These are phyloP conservation scores for Drosophila auraria DNA, from an alignment of 1,140 invertebrate genomes.

Conservation along the genomic window DNA sequence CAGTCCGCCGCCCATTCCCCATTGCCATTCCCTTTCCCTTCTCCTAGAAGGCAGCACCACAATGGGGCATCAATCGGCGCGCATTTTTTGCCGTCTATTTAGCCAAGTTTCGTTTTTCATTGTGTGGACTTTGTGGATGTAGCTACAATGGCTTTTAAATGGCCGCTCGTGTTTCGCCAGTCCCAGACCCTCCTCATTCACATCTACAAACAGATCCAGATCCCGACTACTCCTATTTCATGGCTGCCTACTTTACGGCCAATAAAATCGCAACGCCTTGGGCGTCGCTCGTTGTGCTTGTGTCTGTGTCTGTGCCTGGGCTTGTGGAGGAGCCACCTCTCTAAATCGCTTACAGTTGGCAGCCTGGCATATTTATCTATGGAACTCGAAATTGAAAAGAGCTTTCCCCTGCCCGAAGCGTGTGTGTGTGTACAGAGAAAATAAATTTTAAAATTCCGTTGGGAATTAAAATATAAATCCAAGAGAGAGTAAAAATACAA, in stretches of 20 bases:
- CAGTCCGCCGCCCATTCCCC: constrained; percentile 7
- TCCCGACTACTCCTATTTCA: constrained; percentile 66
- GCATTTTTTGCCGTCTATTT: constrained; percentile 74
- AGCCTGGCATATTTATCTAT: constrained; percentile 77
- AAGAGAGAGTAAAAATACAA: neutral
- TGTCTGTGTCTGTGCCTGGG: neutral
- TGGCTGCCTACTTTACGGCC: constrained; percentile 77
- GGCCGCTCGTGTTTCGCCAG: constrained; percentile 50
- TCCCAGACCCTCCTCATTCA: neutral
- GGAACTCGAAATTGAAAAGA: constrained; percentile 77
- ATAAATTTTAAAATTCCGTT: neutral
- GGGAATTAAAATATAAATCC: neutral
- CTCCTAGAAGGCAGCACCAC: constrained; percentile 26
- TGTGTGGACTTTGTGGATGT: constrained; percentile 69
- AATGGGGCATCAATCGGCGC: constrained; percentile 72
- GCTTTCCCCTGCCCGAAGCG: constrained; percentile 4
- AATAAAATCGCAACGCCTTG: constrained; percentile 80
- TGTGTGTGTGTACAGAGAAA: constrained; percentile 34
- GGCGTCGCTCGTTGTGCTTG: constrained; percentile 39
- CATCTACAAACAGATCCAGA: neutral
- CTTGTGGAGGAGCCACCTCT: neutral
- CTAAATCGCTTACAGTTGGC: constrained; percentile 66
- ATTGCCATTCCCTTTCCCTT: neutral
- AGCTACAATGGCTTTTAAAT: constrained; percentile 79
- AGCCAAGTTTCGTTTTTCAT: constrained; percentile 81